These are phyloP conservation scores for Drosophila mimetica DNA, from an alignment of 2,888 invertebrate species.

Conservation along the genomic window DNA sequence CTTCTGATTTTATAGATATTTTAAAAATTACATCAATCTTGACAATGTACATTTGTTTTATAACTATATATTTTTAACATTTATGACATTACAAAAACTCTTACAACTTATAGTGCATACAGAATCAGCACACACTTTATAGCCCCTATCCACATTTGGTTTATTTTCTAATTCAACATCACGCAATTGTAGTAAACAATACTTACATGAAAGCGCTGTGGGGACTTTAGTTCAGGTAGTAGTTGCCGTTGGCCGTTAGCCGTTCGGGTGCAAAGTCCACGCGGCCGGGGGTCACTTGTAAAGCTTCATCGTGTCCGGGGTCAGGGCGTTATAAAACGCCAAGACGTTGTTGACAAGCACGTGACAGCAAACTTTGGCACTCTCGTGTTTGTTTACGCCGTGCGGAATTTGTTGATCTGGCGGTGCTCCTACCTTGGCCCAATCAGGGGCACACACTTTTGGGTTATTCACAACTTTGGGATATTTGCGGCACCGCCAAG, in stretches of 20 bases:
- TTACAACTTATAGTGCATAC: background rate
- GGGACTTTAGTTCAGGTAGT: background rate
- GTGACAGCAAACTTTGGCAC: constrained; percentile 44
- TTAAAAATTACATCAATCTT: too few relatives aligned
- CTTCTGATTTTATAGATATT: background rate
- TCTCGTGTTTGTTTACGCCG: constrained; percentile 17
- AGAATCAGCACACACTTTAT: background rate
- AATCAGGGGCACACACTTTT: constrained; percentile 39
- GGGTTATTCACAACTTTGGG: constrained; percentile 33
- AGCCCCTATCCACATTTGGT: too few relatives aligned
- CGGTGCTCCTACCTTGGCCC: constrained; percentile 6
- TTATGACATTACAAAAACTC: background rate
- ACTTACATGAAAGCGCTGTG: constrained; percentile 27
- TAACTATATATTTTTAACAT: too few relatives aligned
- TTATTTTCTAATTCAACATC: background rate
- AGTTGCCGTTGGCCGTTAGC: constrained; percentile 20
- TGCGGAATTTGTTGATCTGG: constrained; percentile 7
- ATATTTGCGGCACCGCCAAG: too few relatives aligned
- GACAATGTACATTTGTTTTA: too few relatives aligned
- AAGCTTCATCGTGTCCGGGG: constrained; percentile 35
- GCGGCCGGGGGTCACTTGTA: constrained; percentile 42
- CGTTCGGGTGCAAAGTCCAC: constrained; percentile 32
- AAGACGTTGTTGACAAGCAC: constrained; percentile 34
- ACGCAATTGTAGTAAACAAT: constrained; percentile 5
- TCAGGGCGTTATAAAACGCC: constrained; percentile 40